A percentile compares a stretch with the other conserved stretches of the same genome.
phyloP scores from a whole-genome alignment of 1,140 invertebrate genomes.

The Batillaria attramentaria region DNA sequence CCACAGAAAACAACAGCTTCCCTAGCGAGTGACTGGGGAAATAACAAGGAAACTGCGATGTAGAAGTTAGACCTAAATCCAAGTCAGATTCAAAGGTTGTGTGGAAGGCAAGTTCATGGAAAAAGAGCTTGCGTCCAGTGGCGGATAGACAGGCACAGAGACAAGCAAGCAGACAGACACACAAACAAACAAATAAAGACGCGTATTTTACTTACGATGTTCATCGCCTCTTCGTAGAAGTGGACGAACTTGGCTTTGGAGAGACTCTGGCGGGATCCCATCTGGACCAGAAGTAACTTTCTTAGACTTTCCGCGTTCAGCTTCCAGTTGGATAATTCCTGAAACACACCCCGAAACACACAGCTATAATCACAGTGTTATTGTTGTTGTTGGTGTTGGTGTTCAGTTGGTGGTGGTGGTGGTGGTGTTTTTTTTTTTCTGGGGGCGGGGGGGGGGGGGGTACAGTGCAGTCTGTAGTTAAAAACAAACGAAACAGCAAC shows the following conservation, averaged over 20 bases:
- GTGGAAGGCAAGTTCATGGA: neutral
- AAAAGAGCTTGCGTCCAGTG: neutral
- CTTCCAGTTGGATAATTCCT: conserved; percentile 41
- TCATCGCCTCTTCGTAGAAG: conserved; percentile 41
- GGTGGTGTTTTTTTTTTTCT: neutral
- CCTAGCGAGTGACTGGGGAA: neutral
- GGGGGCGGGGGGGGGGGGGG: neutral
- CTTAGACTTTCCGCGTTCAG: conserved; percentile 36
- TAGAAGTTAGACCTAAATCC: neutral
- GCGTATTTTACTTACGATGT: conserved; percentile 25
- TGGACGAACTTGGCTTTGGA: conserved; percentile 34
- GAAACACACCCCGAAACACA: neutral
- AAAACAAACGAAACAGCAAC: neutral
- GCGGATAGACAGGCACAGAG: neutral
- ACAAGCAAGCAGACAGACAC: neutral
- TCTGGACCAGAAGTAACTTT: conserved; percentile 25
- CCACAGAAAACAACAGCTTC: too few species aligned
- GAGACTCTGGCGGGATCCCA: conserved; percentile 28
- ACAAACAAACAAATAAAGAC: neutral
- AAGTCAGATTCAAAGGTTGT: neutral
- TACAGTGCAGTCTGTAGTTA: neutral
- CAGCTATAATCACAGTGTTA: neutral
- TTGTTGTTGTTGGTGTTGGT: neutral
- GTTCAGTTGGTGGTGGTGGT: neutral
- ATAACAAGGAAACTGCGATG: neutral